Evolutionary conservation across 2,113 vertebrate genomes (phyloP), one percentile per base, ranked within the genome.

Genomic region (Alethe castanea): DNA sequence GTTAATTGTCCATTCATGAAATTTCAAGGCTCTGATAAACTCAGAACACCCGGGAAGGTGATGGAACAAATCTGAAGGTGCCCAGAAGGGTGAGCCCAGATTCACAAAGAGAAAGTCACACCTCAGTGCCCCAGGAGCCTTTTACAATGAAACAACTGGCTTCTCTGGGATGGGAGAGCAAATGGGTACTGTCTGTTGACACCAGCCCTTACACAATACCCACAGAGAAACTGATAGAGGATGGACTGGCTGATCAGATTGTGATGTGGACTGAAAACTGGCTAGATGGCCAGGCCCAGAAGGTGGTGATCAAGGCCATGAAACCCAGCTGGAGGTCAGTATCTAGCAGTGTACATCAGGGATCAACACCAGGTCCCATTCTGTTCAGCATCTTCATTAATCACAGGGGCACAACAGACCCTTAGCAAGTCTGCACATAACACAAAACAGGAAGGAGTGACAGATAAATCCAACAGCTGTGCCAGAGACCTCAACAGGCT

Each of bases 401-500:
- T 0, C 0, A 71, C 14, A 74, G 23, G 23, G 26, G 14, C 22
- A 72, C 33, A 72, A 26, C 1, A 7, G 36, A 72, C 44, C 8
- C 15, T 69, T 38, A 77, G 25, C 17, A 67, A 81, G 14, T 14
- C 53, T 60, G 45, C 19, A 60, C 33, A 53, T n/a, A 28, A 60
- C 60, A 73, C 36, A 24, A 19, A 73, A 45, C 44, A 66, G 36
- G 35, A 71, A 40, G 35, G 19, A 73, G 44, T 28, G 33, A 65
- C 19, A 45, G 23, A 29, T 25, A 44, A 13, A 28, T 44, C n/a
- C 73, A 33, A 81, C 28, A 44, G 44, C n/a, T 59, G 33, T 29
- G 60, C 52, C 60, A 72, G 35, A 50, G 36, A 38, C n/a, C 16
- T 45, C 38, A 71, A 15, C 7, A 53, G 23, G 19, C 33, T 59